A percentile compares a stretch with the other conserved stretches of the same genome.
Evolutionary conservation across 1,140 invertebrate species (phyloP).

Genomic region (Myzus persicae): DNA sequence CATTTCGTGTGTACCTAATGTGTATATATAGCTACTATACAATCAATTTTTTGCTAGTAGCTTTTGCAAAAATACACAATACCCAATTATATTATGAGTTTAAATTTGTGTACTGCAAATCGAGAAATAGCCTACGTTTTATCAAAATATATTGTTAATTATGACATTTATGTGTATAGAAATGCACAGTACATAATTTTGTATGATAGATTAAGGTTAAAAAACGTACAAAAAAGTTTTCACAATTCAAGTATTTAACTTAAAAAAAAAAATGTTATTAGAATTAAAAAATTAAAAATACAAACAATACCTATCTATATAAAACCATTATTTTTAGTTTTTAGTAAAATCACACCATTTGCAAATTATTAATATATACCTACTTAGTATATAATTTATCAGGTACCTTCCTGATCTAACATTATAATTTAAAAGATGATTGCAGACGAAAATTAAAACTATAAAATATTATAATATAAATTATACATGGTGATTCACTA

Average conservation of each 20-base stretch:
- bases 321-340: not conserved
- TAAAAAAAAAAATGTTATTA: not conserved
- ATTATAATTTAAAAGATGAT: too few relatives aligned
- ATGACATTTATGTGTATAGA: too few relatives aligned
- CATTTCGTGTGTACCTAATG: not conserved
- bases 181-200: not conserved
- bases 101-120: not conserved
- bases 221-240: not conserved
- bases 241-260: not conserved
- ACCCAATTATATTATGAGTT: not conserved
- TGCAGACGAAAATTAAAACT: too few relatives aligned
- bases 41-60: not conserved
- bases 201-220: not conserved
- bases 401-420: too few relatives aligned
- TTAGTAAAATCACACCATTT: not conserved
- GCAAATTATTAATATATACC: not conserved
- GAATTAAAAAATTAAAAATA: not conserved
- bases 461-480: too few relatives aligned
- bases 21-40: not conserved
- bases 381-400: not conserved
- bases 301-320: too few relatives aligned
- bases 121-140: too few relatives aligned
- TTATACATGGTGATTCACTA: too few relatives aligned
- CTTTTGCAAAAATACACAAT: not conserved
- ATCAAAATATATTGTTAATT: too few relatives aligned